phyloP scores from a whole-genome alignment of 2,797 vertebrate genomes.

The Paramormyrops hopkinsi region DNA sequence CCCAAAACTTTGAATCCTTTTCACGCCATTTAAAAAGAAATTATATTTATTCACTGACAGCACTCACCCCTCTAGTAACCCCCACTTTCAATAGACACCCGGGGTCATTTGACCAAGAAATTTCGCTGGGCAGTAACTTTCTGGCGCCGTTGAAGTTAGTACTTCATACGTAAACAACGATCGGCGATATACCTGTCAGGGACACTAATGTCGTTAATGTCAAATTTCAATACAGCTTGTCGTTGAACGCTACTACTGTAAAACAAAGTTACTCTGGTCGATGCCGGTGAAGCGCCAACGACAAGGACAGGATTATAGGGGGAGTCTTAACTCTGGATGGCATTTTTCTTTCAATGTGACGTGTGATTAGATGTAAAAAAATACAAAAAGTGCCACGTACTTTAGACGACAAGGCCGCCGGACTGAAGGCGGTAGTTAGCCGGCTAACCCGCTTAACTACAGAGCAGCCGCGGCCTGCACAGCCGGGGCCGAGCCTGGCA shows the following conservation, averaged over 20 bases:
- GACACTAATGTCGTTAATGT: neutral
- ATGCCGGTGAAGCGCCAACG: neutral
- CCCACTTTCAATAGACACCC: neutral
- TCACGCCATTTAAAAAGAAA: neutral
- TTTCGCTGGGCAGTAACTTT: neutral
- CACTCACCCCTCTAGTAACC: neutral
- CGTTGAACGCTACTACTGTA: neutral
- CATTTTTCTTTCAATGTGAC: neutral
- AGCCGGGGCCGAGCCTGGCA: conserved; percentile 41
- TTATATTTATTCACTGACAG: neutral
- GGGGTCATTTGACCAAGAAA: neutral
- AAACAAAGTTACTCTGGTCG: neutral
- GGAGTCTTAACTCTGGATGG: neutral
- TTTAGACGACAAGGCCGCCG: neutral
- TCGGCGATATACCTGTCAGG: neutral
- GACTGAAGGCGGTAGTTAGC: neutral
- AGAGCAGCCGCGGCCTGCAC: conserved; percentile 54
- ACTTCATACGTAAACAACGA: neutral
- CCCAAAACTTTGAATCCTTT: neutral
- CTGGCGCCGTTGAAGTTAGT: neutral
- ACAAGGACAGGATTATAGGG: neutral
- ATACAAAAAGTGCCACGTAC: neutral
- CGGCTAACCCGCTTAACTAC: conserved; percentile 20
- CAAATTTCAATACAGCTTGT: neutral
- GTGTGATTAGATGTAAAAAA: neutral